These are phyloP conservation scores for Chrosomus eos DNA, from an alignment of 2,797 vertebrate genomes.

Conservation along the genomic window DNA sequence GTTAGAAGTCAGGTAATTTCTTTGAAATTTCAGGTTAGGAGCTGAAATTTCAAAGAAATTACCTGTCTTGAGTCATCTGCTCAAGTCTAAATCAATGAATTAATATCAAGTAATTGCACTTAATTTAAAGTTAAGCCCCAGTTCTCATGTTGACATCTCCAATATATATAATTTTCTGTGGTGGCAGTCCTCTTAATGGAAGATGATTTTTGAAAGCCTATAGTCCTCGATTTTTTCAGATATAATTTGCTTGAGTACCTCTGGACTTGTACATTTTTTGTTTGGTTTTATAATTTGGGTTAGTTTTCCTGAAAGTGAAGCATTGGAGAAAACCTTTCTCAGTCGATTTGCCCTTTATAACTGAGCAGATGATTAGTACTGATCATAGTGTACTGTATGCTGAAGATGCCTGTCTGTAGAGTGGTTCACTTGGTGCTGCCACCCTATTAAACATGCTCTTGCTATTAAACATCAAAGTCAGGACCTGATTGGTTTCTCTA, in stretches of 20 bases:
- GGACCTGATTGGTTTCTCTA: slow-evolving; percentile 34
- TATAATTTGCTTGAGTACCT: not conserved
- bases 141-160: not conserved
- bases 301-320: not conserved
- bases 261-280: not conserved
- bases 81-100: not conserved
- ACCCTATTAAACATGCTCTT: slow-evolving; percentile 35
- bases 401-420: slow-evolving; percentile 31
- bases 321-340: slow-evolving; percentile 9
- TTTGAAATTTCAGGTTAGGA: no score
- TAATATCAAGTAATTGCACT: not conserved
- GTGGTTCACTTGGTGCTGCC: slow-evolving; percentile 6
- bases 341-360: slow-evolving; percentile 36
- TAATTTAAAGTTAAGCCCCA: not conserved
- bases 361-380: slow-evolving; percentile 24
- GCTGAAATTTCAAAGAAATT: not conserved
- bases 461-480: slow-evolving; percentile 42
- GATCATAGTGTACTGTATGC: slow-evolving; percentile 16
- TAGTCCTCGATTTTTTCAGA: not conserved
- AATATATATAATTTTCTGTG: not conserved
- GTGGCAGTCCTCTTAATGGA: not conserved
- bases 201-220: not conserved
- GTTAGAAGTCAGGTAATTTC: no score
- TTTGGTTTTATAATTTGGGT: not conserved
- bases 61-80: not conserved